phyloP scores from a whole-genome alignment of 2,888 invertebrate species.

The Acrobasis repandana region DNA sequence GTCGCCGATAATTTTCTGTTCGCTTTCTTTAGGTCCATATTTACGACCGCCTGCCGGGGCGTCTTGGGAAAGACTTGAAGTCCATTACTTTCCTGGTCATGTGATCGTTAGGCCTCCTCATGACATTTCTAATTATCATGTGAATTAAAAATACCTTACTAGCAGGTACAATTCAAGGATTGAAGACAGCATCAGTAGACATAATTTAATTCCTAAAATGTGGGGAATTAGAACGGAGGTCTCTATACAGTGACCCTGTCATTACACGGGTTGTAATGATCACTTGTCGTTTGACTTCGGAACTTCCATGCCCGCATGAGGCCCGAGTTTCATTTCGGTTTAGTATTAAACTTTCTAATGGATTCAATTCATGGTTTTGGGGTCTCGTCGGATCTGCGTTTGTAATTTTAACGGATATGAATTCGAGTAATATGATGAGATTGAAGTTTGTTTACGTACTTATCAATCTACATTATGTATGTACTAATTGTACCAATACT shows the following conservation, averaged over 20 bases:
- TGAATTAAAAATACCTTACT: no score
- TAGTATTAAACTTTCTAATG: conserved; percentile 17
- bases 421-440: not conserved
- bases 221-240: not conserved
- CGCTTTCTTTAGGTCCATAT: no score
- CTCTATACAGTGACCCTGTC: not conserved
- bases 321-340: conserved; percentile 16
- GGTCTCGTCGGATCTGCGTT: conserved; percentile 5
- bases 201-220: not conserved
- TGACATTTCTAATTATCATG: no score
- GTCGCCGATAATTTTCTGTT: no score
- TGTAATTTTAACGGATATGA: conserved; percentile 5
- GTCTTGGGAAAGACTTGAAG: no score
- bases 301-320: conserved; percentile 7
- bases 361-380: conserved; percentile 13
- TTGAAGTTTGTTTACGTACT: not conserved
- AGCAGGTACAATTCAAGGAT: not conserved
- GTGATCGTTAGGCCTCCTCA: no score
- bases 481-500: no score
- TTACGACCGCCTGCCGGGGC: no score
- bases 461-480: no score
- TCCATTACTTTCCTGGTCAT: no score
- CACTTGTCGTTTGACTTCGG: conserved; percentile 17
- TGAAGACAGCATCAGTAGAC: not conserved
- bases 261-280: conserved; percentile 14